phyloP scores from a whole-genome alignment of 1,140 invertebrate genomes.

The Aphis gossypii region DNA sequence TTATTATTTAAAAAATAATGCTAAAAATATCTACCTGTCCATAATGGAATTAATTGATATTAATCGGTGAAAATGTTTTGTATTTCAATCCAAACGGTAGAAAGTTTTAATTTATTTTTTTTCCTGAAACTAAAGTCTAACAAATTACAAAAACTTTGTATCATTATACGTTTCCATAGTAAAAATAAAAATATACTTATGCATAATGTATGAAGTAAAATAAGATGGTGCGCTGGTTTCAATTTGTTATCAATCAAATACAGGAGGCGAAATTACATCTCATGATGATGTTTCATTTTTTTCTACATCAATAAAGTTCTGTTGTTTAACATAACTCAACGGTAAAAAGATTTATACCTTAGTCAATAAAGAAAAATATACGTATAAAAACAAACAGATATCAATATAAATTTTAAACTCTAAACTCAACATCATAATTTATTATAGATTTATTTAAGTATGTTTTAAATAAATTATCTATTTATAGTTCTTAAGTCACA shows the following conservation, averaged over 20 bases:
- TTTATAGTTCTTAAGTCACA: not conserved
- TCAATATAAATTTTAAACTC: not conserved
- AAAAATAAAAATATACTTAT: not conserved
- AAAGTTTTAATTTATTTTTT: not conserved
- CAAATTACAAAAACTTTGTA: not conserved
- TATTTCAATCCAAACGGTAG: not conserved
- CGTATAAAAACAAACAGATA: not conserved
- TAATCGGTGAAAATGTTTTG: not conserved
- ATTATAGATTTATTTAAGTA: not conserved
- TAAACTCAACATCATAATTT: not conserved
- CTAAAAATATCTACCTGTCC: not conserved
- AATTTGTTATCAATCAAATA: conserved; percentile 38
- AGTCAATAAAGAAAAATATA: not conserved
- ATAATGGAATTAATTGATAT: not conserved
- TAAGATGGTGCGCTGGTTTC: not conserved
- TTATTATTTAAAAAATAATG: not conserved
- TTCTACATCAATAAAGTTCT: not conserved
- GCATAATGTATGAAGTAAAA: not conserved
- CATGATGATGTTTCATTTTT: not conserved
- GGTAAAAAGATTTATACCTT: not conserved
- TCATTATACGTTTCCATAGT: not conserved
- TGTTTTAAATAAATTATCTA: not conserved
- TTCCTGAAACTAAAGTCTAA: not conserved
- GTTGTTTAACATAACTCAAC: not conserved
- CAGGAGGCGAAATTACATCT: not conserved